Evolutionary conservation across 2,113 vertebrate species (phyloP).

Genomic region (Ictalurus furcatus): DNA sequence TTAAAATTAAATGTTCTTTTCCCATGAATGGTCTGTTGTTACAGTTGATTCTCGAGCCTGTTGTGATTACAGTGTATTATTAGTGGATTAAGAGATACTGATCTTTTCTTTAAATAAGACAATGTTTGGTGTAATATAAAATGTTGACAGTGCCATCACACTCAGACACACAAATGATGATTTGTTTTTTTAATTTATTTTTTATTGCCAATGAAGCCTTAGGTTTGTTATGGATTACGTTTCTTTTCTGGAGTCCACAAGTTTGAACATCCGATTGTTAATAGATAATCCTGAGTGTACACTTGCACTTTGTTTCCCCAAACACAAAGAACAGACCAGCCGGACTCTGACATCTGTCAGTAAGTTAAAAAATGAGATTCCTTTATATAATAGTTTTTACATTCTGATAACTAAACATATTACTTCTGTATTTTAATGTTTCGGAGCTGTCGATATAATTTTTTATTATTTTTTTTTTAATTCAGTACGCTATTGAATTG

Average conservation of each 20-base stretch:
- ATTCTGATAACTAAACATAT: neutral
- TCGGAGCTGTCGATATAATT: neutral
- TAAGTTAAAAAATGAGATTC: conserved; percentile 1
- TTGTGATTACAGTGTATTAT: neutral
- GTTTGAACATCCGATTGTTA: conserved; percentile 62
- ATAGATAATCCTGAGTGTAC: conserved; percentile 70
- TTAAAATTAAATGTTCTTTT: conserved; percentile 36
- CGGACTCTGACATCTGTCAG: conserved; percentile 40
- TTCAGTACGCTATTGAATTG: neutral
- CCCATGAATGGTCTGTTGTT: neutral
- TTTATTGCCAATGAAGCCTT: neutral
- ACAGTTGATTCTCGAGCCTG: neutral
- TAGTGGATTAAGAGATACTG: neutral
- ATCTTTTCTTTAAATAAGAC: neutral
- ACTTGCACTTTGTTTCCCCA: conserved; percentile 78
- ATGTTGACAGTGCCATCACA: neutral
- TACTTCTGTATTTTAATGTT: neutral
- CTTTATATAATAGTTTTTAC: neutral
- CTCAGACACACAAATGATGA: neutral
- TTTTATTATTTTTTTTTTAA: neutral
- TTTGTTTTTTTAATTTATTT: neutral
- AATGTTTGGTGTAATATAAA: neutral
- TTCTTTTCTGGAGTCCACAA: conserved; percentile 16
- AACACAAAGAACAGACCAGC: conserved; percentile 58
- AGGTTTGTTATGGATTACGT: neutral